Evolutionary conservation across 2,888 invertebrate species (phyloP), one percentile per base, ranked within the genome.

Genomic region (Habrosyne pyritoides): DNA sequence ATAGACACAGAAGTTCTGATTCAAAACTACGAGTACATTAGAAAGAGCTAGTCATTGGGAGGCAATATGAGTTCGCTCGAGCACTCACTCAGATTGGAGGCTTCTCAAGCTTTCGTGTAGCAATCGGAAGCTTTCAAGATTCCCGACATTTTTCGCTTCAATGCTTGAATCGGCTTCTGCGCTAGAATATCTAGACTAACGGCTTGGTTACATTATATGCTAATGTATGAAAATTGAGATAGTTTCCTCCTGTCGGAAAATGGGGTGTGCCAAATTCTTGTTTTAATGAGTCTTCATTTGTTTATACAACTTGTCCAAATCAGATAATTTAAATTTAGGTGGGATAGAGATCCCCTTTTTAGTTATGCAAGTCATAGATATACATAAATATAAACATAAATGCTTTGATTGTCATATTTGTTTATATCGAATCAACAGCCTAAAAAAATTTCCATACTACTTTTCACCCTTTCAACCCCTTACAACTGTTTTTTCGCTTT

Each of bases 31-130:
- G 42, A 42, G 18, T 42, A 36, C 10, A 6, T 36, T 36, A 68
- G 71, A 74, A 66, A 73, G 66, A 73, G 69, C 69, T 59, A 75
- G 75, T 81, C 76, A 81, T 79, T 81, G 79, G 73, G 63, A 76
- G 73, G 71, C 73, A 71, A 75, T 75, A 75, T 71, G 72, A 68
- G 72, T 70, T 61, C 79, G 79, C 74, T 75, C 69, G 68, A 77
- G 86, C 86, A 87, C 88, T 88, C 83, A 84, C 75, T 73, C 75
- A 85, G 86, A 89, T 89, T 87, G 87, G 69, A 78, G 76, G 75
- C 77, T 76, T 76, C 75, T 74, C 66, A 66, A 68, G 73, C 74
- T 61, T 75, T 75, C 75, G 66, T 72, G 63, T 71, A 71, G 77
- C 81, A 77, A 84, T 82, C 81, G 84, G 83, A 79, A 83, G 81